Percentiles rank a stretch among this genome's conserved stretches.
Evolutionary conservation across 2,113 vertebrate species (phyloP).

Genomic region (Periophthalmus modestus): DNA sequence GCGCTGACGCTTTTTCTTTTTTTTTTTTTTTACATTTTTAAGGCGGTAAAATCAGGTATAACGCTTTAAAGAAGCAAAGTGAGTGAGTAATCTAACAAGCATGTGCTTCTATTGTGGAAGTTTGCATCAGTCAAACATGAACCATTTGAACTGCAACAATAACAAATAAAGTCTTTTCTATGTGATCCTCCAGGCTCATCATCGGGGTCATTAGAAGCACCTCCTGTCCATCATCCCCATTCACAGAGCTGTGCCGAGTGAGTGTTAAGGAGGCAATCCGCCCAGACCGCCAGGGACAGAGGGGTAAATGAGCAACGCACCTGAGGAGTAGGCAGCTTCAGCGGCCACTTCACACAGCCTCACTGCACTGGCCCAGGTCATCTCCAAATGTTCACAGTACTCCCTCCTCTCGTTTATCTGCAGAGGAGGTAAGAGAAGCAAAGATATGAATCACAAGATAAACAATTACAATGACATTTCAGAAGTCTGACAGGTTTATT

Average conservation of each 20-base stretch:
- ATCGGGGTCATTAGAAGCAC: constrained; percentile 27
- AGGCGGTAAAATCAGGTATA: too few species aligned
- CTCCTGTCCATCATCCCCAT: constrained; percentile 43
- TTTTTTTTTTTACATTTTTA: too few species aligned
- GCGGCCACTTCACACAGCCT: constrained; percentile 74
- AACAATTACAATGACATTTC: neutral
- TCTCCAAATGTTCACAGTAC: constrained; percentile 70
- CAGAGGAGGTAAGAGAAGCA: constrained; percentile 5
- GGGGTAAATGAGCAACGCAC: constrained; percentile 43
- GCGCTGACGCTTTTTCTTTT: too few species aligned
- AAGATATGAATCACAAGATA: neutral
- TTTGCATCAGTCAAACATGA: neutral
- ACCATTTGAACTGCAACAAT: neutral
- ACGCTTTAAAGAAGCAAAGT: too few species aligned
- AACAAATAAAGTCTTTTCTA: constrained; percentile 14
- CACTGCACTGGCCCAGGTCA: constrained; percentile 70
- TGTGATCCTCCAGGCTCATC: neutral
- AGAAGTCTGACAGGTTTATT: neutral
- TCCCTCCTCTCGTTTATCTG: constrained; percentile 72
- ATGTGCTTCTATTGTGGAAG: too few species aligned
- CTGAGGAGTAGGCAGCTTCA: constrained; percentile 75
- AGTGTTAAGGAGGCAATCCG: constrained; percentile 34
- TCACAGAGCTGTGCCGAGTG: constrained; percentile 27
- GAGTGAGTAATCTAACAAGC: too few species aligned
- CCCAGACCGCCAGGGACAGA: constrained; percentile 33